These are phyloP conservation scores for Luehdorfia chinensis DNA, from an alignment of 1,140 invertebrate genomes.

Conservation along the genomic window DNA sequence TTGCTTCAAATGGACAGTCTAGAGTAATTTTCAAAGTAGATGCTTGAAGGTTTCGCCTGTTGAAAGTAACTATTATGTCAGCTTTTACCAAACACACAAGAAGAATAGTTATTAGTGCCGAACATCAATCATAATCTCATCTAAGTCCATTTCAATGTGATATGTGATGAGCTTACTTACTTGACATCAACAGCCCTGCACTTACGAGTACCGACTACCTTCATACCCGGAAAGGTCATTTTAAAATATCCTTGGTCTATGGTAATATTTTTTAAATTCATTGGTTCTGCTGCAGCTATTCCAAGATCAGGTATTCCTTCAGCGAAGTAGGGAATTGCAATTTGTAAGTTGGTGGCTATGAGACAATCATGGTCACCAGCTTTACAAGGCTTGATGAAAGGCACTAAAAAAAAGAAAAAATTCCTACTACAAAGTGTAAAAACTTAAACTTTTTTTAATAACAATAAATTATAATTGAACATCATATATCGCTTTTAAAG, in stretches of 20 bases:
- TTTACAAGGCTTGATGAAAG: background rate
- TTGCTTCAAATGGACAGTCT: constrained; percentile 7
- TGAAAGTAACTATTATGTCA: background rate
- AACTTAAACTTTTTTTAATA: no score
- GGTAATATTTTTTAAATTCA: constrained; percentile 6
- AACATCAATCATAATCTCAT: background rate
- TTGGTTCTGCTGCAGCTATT: background rate
- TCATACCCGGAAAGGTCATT: background rate
- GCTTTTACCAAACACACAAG: background rate
- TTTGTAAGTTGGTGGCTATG: background rate
- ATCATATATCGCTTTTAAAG: no score
- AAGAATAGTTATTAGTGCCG: background rate
- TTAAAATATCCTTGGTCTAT: constrained; percentile 3
- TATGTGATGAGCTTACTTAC: background rate
- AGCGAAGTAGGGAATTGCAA: background rate
- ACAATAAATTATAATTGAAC: no score
- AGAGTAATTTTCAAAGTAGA: background rate
- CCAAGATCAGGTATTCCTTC: constrained; percentile 7
- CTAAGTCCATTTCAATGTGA: background rate
- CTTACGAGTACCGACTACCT: background rate
- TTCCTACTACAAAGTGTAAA: background rate
- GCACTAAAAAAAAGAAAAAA: background rate
- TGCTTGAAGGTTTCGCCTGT: background rate
- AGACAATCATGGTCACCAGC: background rate
- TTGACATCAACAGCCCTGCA: background rate